Percentiles rank a stretch among this genome's conserved stretches.
phyloP scores from a whole-genome alignment of 2,797 vertebrate genomes.

The Ispidina picta region DNA sequence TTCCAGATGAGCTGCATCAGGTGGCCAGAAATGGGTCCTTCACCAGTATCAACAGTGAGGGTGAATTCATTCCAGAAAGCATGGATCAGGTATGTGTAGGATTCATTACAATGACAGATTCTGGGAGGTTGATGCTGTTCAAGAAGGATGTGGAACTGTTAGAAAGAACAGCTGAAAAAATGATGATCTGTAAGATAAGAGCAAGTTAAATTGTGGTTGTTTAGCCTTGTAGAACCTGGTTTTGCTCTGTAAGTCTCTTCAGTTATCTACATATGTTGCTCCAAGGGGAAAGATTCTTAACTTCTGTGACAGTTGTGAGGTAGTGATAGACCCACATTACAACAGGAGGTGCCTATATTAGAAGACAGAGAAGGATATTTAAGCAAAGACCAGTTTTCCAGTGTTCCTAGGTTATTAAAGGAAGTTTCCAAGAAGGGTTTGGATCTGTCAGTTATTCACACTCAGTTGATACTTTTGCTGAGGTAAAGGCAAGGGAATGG shows the following conservation, averaged over 20 bases:
- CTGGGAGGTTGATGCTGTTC: neutral
- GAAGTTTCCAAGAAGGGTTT: neutral
- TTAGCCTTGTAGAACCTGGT: neutral
- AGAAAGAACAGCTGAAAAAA: neutral
- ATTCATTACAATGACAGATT: neutral
- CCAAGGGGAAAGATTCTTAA: neutral
- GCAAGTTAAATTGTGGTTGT: neutral
- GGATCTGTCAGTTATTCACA: neutral
- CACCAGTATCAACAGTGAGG: conserved; percentile 99
- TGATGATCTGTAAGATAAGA: neutral
- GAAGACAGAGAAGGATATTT: neutral
- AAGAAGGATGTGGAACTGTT: neutral
- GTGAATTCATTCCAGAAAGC: conserved; percentile 98
- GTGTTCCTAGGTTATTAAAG: neutral
- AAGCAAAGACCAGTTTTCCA: neutral
- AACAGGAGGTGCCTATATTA: neutral
- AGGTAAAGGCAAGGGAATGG: neutral
- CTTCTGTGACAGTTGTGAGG: neutral
- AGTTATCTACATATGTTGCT: neutral
- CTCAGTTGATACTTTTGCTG: neutral
- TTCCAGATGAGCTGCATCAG: conserved; percentile 95
- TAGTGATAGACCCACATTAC: neutral
- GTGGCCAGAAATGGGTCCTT: conserved; percentile 96
- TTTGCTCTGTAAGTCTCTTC: neutral
- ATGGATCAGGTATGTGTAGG: conserved; percentile 91